Conservation (phyloP, 2,797 vertebrate species). For the Macroramphosus scolopax region DNA sequence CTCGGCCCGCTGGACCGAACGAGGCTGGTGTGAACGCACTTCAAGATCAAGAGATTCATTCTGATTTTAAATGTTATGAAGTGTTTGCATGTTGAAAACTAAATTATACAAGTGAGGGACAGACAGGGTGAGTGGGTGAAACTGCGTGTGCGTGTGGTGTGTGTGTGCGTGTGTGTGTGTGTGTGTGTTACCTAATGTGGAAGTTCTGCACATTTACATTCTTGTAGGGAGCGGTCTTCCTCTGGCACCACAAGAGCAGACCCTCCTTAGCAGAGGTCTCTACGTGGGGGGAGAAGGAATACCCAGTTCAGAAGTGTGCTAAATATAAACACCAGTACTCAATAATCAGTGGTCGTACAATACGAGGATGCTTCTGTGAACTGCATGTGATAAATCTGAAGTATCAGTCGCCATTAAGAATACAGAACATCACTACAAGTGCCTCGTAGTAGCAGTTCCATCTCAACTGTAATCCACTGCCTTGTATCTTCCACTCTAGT, state of each 20-base stretch:
- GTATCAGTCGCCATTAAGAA: not conserved
- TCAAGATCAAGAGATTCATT: no score
- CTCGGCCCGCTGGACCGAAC: no score
- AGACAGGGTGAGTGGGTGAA: no score
- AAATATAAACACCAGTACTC: constrained; percentile 8
- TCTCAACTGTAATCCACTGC: not conserved
- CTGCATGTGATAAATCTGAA: not conserved
- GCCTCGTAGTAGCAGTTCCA: no score
- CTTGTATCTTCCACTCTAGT: constrained; percentile 22
- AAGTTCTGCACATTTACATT: constrained; percentile 98
- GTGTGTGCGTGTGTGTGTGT: not conserved
- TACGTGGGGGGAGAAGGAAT: constrained; percentile 41
- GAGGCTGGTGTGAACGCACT: no score
- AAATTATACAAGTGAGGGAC: no score
- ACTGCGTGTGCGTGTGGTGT: no score
- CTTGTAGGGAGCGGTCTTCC: constrained; percentile 95
- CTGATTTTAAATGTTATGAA: no score
- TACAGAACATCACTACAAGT: no score
- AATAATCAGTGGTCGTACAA: no score
- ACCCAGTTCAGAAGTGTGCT: not conserved
- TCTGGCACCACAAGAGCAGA: constrained; percentile 93
- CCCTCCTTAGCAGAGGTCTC: constrained; percentile 96
- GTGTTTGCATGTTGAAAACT: no score
- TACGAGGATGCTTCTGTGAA: constrained; percentile 19
- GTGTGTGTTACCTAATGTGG: constrained; percentile 87